Evolutionary conservation across 2,888 invertebrate genomes (phyloP), one percentile per base, ranked within the genome.

Genomic region (Microctonus hyperodae): DNA sequence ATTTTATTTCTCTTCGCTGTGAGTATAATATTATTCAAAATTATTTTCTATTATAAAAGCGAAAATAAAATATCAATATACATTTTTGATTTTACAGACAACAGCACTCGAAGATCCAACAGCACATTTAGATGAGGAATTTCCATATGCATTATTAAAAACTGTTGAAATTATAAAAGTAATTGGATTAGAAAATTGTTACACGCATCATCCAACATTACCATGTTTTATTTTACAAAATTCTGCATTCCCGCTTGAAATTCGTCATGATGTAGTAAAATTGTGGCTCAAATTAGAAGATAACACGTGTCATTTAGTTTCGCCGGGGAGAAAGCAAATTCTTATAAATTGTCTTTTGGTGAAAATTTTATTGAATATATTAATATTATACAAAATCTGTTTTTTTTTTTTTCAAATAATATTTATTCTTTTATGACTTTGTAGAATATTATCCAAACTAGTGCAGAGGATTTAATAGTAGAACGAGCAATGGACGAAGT

Each of bases 1-100:
- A 44, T 76, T 10, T 78, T 77, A 76, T 73, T 78, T 37, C 60
- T 75, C 16, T 75, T 77, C 58, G 72, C 76, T 5, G 75, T 76
- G 22, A 69, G 72, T 69, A 53, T 33, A 1, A 50, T 9, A 16
- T 33, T 31, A 33, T 13, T 40, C 2, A 37, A 20, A 25, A 23
- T 35, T 28, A 16, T 28, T 13, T 40, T 1, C 23, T 11, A 22
- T 13, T 7, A 11, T n/a, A 10, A 23, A 9, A 23, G 25, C 23
- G 2, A 20, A 16, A 7, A 11, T 0, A 58, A 2, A n/a, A 20
- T n/a, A 44, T 33, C 33, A 33, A 6, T 6, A 20, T 53, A 28
- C 5, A 28, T 33, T 35, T 57, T 13, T 31, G 50, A 60, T 48
- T 57, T 48, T 44, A 10, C 40, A 74, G 73, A 62, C 69, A 7